A percentile compares a stretch with the other conserved stretches of the same genome.
Evolutionary conservation across 2,113 vertebrate genomes (phyloP).

Genomic region (Epinephelus moara): DNA sequence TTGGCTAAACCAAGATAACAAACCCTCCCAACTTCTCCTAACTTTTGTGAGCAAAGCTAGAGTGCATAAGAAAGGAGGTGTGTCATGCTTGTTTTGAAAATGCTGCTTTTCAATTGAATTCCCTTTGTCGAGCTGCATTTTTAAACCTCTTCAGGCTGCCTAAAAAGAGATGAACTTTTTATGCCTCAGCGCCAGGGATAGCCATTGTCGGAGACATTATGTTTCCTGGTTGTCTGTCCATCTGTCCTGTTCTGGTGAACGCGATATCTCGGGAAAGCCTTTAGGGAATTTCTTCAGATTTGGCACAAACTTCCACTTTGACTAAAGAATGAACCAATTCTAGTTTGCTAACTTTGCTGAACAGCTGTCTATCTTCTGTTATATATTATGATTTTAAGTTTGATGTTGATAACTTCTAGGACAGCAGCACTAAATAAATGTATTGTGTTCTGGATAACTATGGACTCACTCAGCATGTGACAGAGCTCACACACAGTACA

Average conservation of each 20-base stretch:
- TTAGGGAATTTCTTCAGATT: too few relatives aligned
- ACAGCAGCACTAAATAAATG: too few relatives aligned
- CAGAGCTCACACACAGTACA: too few relatives aligned
- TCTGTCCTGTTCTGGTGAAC: too few relatives aligned
- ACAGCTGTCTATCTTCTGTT: not conserved
- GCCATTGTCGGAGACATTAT: too few relatives aligned
- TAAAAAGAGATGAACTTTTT: not conserved
- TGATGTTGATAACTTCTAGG: not conserved
- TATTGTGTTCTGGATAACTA: too few relatives aligned
- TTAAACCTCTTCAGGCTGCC: not conserved
- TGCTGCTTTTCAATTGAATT: not conserved
- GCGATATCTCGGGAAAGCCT: too few relatives aligned
- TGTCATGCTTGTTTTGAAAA: not conserved
- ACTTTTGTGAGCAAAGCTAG: not conserved
- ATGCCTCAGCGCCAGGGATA: too few relatives aligned
- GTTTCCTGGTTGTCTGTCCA: too few relatives aligned
- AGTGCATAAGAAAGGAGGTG: not conserved
- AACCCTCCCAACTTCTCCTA: not conserved
- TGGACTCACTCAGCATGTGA: too few relatives aligned
- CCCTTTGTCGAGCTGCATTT: not conserved
- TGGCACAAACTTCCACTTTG: too few relatives aligned
- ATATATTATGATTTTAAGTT: not conserved
- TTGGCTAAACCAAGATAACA: not conserved
- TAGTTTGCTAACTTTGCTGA: not conserved
- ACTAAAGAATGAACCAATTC: too few relatives aligned